phyloP scores from a whole-genome alignment of 2,797 vertebrate species.

The Buceros bicornis region DNA sequence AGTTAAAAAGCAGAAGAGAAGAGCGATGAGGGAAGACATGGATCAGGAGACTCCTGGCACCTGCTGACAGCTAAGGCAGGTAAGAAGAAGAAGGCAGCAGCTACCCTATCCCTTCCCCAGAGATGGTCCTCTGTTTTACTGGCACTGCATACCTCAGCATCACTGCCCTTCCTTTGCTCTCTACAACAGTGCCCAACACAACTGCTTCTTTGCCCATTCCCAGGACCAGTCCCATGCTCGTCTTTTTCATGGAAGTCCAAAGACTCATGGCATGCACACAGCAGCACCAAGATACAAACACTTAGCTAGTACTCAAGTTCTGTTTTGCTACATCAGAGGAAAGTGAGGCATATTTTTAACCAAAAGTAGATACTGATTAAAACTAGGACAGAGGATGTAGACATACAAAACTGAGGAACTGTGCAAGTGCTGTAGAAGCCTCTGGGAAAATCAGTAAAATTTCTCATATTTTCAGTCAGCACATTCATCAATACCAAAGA shows the following conservation, averaged over 20 bases:
- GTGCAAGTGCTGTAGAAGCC: background rate
- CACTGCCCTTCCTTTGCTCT: background rate
- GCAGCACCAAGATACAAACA: background rate
- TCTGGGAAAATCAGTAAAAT: background rate
- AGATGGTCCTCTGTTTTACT: rapidly evolving
- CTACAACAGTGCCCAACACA: background rate
- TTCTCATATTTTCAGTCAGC: background rate
- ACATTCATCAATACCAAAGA: background rate
- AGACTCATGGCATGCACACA: background rate
- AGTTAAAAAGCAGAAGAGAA: background rate
- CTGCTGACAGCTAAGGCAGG: background rate
- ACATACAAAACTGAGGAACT: background rate
- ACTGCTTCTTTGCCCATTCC: background rate
- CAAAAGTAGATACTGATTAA: background rate
- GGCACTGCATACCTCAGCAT: rapidly evolving
- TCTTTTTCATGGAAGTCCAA: background rate
- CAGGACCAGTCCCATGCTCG: background rate
- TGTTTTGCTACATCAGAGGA: background rate
- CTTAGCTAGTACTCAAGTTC: background rate
- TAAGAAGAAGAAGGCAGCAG: background rate
- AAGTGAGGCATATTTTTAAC: background rate
- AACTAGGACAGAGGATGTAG: background rate
- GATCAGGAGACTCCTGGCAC: background rate
- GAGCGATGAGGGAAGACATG: background rate
- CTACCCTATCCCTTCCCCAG: background rate